Evolutionary conservation across 2,888 invertebrate genomes (phyloP).

Genomic region (Xiphydria camelus): DNA sequence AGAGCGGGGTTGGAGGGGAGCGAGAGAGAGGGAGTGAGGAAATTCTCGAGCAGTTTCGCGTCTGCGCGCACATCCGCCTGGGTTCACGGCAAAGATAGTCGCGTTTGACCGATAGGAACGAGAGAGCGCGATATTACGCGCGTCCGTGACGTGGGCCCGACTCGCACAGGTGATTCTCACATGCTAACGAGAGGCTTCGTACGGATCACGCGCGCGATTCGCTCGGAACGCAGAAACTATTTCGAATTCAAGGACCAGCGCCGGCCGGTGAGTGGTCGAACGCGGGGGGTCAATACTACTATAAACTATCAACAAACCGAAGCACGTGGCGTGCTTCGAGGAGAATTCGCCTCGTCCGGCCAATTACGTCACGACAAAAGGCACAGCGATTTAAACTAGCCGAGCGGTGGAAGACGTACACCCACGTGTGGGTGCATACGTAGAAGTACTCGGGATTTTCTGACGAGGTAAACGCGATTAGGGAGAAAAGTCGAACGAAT

Average conservation of each 20-base stretch:
- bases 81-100: too few species aligned
- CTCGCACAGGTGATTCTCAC: constrained; percentile 23
- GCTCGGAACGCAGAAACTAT: constrained; percentile 32
- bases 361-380: not conserved
- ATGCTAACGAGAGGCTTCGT: constrained; percentile 26
- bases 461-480: too few species aligned
- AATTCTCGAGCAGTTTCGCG: too few species aligned
- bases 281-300: constrained; percentile 16
- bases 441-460: not conserved
- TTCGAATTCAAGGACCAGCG: constrained; percentile 41
- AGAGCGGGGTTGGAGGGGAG: too few species aligned
- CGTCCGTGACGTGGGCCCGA: too few species aligned
- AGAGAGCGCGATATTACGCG: too few species aligned
- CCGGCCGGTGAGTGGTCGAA: constrained; percentile 7
- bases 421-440: too few species aligned
- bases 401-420: too few species aligned
- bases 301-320: constrained; percentile 19
- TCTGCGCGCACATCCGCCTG: too few species aligned
- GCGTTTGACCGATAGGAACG: too few species aligned
- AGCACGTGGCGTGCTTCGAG: constrained; percentile 5
- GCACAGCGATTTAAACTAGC: not conserved
- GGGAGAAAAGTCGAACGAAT: too few species aligned
- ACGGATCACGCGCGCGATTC: constrained; percentile 30
- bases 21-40: too few species aligned
- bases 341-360: not conserved